A percentile compares a stretch with the other conserved stretches of the same genome.
These are phyloP conservation scores for Idris sp. DNA, from an alignment of 1,140 invertebrate species.

Conservation along the genomic window DNA sequence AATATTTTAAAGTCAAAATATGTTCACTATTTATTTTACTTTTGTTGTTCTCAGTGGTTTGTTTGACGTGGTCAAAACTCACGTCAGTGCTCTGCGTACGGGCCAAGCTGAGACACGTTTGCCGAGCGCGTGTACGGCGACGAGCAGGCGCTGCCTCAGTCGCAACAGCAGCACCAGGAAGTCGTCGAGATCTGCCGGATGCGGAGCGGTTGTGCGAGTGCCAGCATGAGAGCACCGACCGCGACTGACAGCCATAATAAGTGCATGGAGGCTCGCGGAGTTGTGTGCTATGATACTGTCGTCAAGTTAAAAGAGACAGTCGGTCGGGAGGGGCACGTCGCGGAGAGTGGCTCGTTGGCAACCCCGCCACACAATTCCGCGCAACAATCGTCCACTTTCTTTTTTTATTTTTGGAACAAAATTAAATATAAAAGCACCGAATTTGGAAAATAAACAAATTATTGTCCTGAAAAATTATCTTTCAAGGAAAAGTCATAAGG, in stretches of 20 bases:
- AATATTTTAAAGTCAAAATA: no score
- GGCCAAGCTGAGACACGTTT: slow-evolving; percentile 40
- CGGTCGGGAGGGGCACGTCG: slow-evolving; percentile 30
- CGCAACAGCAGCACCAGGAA: slow-evolving; percentile 43
- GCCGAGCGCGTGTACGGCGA: slow-evolving; percentile 24
- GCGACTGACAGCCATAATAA: slow-evolving; percentile 72
- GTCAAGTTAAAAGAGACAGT: slow-evolving; percentile 7
- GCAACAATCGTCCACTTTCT: no score
- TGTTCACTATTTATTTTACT: no score
- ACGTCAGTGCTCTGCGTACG: slow-evolving; percentile 29
- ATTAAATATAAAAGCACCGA: no score
- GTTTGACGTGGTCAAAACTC: no score
- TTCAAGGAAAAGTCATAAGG: no score
- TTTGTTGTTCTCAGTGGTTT: no score
- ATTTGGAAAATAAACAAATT: no score
- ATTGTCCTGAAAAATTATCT: no score
- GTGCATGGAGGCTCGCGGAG: slow-evolving; percentile 62
- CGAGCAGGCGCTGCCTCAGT: slow-evolving; percentile 37
- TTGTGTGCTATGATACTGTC: slow-evolving; percentile 10
- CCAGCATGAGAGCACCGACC: slow-evolving; percentile 65
- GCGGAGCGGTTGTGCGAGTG: slow-evolving; percentile 58
- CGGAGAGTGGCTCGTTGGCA: slow-evolving; percentile 58
- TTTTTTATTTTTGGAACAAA: no score
- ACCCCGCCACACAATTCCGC: no score
- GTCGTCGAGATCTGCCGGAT: slow-evolving; percentile 35